Conservation (phyloP, 2,888 invertebrate genomes). For the Lepidochrysops patricia region DNA sequence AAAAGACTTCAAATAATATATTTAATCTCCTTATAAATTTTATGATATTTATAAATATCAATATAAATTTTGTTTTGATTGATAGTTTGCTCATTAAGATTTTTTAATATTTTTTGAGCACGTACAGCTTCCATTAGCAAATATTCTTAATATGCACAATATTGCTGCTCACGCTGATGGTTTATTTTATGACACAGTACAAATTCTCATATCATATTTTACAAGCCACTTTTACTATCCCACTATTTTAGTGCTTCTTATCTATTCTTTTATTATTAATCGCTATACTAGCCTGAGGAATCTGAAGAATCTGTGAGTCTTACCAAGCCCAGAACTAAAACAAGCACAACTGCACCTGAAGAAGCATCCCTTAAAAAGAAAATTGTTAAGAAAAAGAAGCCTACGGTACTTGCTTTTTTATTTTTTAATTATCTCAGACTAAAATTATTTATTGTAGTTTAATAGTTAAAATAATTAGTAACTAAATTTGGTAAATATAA, state of each 20-base stretch:
- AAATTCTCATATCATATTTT: neutral
- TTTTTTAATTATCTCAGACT: constrained; percentile 54
- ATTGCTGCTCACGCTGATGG: neutral
- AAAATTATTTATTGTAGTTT: neutral
- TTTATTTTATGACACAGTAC: neutral
- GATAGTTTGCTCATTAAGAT: neutral
- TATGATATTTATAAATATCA: no score
- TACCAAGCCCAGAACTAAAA: constrained; percentile 64
- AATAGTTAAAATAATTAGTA: neutral
- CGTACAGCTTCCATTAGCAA: neutral
- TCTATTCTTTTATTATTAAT: constrained; percentile 31
- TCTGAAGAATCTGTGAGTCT: constrained; percentile 67
- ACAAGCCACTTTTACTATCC: constrained; percentile 9
- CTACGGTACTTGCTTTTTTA: constrained; percentile 46
- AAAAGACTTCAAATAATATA: no score
- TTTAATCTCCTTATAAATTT: no score
- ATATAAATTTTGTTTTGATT: no score
- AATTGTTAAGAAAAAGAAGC: constrained; percentile 67
- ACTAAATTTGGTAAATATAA: neutral
- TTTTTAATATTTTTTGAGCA: neutral
- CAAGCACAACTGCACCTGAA: constrained; percentile 67
- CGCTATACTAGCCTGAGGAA: constrained; percentile 59
- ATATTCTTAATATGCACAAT: neutral
- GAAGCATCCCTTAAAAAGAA: constrained; percentile 69
- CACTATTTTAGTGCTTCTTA: constrained; percentile 17